Base-by-base conservation (phyloP, 2,888 invertebrate species). In the Epirrhoe tristata region DNA sequence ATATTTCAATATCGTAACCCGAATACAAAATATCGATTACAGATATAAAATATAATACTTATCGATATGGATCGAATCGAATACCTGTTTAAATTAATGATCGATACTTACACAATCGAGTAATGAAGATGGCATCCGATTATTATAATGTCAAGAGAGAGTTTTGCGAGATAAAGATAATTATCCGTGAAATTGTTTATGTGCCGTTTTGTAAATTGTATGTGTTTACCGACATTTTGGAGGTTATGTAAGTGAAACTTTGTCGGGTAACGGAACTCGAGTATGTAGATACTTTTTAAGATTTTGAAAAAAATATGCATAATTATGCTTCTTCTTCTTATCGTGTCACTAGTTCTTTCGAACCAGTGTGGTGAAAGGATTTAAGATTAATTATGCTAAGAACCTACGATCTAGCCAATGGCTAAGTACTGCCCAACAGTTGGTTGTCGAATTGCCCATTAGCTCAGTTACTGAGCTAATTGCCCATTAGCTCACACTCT, bases 91-190 rank as follows among this genome's bases (percentile, higher is more conserved):
- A 75, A 77, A 81, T 82, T 77, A 80, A 82, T 78, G 74, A 78
- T 76, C 76, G 75, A 74, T 76, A 67, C 72, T 80, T 81, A 70
- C 77, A 77, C 78, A 80, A 82, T 75, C 70, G 75, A 77, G 75
- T 79, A 78, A 80, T 82, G 79, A 81, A 83, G 79, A 81, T 77
- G 78, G 79, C 76, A 76, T 76, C 75, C 76, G 75, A 81, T 83
- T 81, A 81, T 79, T 73, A 72, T 81, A 81, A 82, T 73, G 75
- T 72, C 72, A 66, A 70, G 76, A 77, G 77, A 81, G 75, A 78
- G 77, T 75, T 77, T 79, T 76, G 72, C 61, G 58, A 73, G 70
- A 74, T 74, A 68, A 69, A 73, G 74, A 74, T 75, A 74, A 77
- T 79, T 73, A 74, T 52, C 60, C 73, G 71, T 77, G 74, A 77